Evolutionary conservation across 2,888 invertebrate species (phyloP).

Genomic region (Eurytoma californica): DNA sequence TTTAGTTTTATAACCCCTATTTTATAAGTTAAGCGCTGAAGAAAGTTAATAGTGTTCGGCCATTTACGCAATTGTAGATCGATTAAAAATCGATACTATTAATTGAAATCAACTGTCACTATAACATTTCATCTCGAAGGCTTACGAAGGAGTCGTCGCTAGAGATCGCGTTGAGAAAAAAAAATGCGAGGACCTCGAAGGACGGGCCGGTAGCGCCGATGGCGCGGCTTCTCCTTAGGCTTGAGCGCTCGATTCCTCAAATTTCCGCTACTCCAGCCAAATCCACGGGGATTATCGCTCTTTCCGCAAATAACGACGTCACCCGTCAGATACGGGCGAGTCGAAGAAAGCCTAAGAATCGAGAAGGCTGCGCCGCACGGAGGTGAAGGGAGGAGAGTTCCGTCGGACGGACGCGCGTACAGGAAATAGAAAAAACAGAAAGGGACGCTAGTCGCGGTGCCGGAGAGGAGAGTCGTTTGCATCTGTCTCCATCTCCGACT

Average conservation of each 20-base stretch:
- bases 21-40: no score
- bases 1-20: no score
- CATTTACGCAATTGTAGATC: no score
- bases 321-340: not conserved
- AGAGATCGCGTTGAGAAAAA: not conserved
- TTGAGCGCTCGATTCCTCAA: conserved; percentile 15
- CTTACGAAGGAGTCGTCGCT: not conserved
- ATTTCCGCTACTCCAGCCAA: conserved; percentile 20
- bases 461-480: no score
- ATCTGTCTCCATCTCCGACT: conserved; percentile 17
- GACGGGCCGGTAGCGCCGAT: not conserved
- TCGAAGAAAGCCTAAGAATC: not conserved
- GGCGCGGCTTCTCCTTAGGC: not conserved
- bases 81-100: no score
- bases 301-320: conserved; percentile 33
- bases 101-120: no score
- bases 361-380: not conserved
- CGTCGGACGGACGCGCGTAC: not conserved
- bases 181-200: not conserved
- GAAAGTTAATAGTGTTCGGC: no score
- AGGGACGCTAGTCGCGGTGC: not conserved
- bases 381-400: not conserved
- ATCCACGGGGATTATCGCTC: conserved; percentile 41
- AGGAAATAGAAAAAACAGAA: not conserved
- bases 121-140: no score